phyloP scores from a whole-genome alignment of 2,888 invertebrate genomes.

The Miltochrista miniata region DNA sequence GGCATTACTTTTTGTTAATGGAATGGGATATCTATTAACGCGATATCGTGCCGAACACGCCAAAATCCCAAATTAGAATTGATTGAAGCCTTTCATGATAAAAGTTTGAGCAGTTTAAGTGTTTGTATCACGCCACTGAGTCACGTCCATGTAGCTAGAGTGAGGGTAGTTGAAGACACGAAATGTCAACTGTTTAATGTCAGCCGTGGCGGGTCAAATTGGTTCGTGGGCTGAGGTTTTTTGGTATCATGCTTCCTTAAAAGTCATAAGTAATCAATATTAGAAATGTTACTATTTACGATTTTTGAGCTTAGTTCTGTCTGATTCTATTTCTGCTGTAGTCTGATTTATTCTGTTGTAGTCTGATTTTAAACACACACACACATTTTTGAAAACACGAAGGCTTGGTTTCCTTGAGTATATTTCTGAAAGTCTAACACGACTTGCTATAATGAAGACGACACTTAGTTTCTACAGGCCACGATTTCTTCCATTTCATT shows the following conservation, averaged over 20 bases:
- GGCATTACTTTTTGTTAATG: too few species aligned
- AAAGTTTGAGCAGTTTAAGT: constrained; percentile 48
- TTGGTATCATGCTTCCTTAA: constrained; percentile 13
- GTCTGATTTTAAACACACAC: too few species aligned
- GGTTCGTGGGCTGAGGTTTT: constrained; percentile 22
- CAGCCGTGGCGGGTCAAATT: constrained; percentile 39
- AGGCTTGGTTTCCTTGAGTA: too few species aligned
- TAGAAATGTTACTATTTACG: neutral
- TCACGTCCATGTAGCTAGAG: constrained; percentile 11
- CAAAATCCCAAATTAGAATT: constrained; percentile 30
- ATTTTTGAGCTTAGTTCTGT: neutral
- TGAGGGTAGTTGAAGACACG: constrained; percentile 38
- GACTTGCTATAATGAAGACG: too few species aligned
- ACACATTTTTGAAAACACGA: too few species aligned
- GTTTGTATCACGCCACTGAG: constrained; percentile 47
- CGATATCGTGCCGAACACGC: constrained; percentile 7
- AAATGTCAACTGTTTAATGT: constrained; percentile 54
- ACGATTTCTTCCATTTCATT: too few species aligned
- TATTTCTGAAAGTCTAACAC: too few species aligned
- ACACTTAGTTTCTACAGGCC: too few species aligned
- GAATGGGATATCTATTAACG: too few species aligned
- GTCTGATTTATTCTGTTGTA: too few species aligned
- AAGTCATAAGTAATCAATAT: constrained; percentile 11
- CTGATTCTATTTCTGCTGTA: too few species aligned
- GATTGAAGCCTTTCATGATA: constrained; percentile 38